phyloP scores from a whole-genome alignment of 2,113 vertebrate genomes.

The Microtus pennsylvanicus region DNA sequence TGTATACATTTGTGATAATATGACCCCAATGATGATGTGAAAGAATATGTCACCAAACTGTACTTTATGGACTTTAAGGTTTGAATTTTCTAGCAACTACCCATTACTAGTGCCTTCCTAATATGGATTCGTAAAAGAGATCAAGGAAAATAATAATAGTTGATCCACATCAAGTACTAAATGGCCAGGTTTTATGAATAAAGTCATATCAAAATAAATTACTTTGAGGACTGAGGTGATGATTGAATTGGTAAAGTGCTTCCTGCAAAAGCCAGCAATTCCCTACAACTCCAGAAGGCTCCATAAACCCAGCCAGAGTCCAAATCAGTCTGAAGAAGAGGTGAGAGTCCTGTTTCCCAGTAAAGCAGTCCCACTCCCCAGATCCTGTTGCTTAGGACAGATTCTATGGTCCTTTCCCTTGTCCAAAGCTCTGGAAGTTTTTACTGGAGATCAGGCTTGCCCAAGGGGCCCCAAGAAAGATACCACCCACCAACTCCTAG shows the following conservation, averaged over 20 bases:
- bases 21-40: neutral
- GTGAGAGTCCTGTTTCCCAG: no score
- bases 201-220: neutral
- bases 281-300: no score
- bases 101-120: neutral
- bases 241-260: neutral
- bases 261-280: neutral
- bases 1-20: neutral
- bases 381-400: no score
- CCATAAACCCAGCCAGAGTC: no score
- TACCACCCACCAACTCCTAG: no score
- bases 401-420: no score
- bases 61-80: neutral
- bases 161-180: neutral
- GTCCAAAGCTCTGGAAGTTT: no score
- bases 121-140: neutral
- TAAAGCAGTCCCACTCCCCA: no score
- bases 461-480: no score
- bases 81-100: neutral
- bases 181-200: neutral
- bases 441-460: no score
- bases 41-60: neutral
- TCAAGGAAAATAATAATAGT: neutral
- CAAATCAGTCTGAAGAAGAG: no score
- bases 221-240: neutral